A percentile compares a stretch with the other conserved stretches of the same genome.
phyloP scores from a whole-genome alignment of 1,140 invertebrate species.

The Phthorimaea operculella region DNA sequence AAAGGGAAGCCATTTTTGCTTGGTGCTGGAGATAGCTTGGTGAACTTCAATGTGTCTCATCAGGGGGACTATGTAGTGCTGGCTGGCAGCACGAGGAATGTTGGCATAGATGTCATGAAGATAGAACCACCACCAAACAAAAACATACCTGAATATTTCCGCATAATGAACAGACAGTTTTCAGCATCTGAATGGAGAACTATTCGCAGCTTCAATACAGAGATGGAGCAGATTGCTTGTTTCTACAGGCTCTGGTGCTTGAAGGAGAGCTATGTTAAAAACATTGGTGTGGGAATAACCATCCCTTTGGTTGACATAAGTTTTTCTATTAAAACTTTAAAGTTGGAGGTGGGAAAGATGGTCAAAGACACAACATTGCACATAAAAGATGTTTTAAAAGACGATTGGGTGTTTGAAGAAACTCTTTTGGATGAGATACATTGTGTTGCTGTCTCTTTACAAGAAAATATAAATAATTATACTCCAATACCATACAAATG shows the following conservation, averaged over 20 bases:
- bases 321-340: slow-evolving; percentile 74
- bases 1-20: slow-evolving; percentile 73
- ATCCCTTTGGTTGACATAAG: slow-evolving; percentile 79
- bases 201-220: slow-evolving; percentile 69
- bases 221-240: slow-evolving; percentile 72
- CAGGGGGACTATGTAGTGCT: slow-evolving; percentile 88
- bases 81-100: slow-evolving; percentile 74
- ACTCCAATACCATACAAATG: slow-evolving; percentile 49
- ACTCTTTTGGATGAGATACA: slow-evolving; percentile 82
- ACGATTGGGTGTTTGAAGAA: slow-evolving; percentile 89
- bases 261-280: slow-evolving; percentile 97
- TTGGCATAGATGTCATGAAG: slow-evolving; percentile 83
- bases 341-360: slow-evolving; percentile 59
- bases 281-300: slow-evolving; percentile 86
- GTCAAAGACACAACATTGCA: slow-evolving; percentile 76
- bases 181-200: slow-evolving; percentile 81
- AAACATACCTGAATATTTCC: slow-evolving; percentile 81
- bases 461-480: slow-evolving; percentile 22
- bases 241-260: slow-evolving; percentile 93
- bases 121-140: slow-evolving; percentile 75
- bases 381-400: slow-evolving; percentile 70
- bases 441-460: slow-evolving; percentile 82
- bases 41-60: slow-evolving; percentile 92
- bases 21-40: slow-evolving; percentile 25
- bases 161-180: slow-evolving; percentile 87